Evolutionary conservation across 2,888 invertebrate species (phyloP).

Genomic region (Slavum lentiscoides): DNA sequence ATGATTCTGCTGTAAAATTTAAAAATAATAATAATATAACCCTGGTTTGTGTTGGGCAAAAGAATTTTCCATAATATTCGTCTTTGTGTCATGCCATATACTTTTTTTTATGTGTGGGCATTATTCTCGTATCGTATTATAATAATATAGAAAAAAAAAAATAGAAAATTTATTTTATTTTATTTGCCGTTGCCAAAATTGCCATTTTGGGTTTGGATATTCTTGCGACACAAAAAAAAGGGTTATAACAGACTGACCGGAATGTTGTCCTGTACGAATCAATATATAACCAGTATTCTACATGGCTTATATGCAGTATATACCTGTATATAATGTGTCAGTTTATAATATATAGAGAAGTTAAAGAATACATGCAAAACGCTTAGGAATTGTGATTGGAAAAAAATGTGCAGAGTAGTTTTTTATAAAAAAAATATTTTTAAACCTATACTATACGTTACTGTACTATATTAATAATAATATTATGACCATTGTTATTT

Average conservation of each 20-base stretch:
- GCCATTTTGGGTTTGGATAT: neutral
- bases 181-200: neutral
- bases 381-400: neutral
- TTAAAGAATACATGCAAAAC: neutral
- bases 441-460: too few species aligned
- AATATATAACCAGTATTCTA: slow-evolving; percentile 44
- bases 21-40: neutral
- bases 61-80: too few species aligned
- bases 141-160: too few species aligned
- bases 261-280: slow-evolving; percentile 31
- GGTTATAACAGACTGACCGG: slow-evolving; percentile 8
- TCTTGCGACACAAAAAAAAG: neutral
- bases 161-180: neutral
- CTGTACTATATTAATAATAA: too few species aligned
- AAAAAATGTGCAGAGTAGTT: neutral
- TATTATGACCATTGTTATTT: too few species aligned
- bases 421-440: neutral
- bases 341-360: neutral
- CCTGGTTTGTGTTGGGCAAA: too few species aligned
- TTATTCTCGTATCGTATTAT: too few species aligned
- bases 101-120: too few species aligned
- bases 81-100: too few species aligned
- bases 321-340: neutral
- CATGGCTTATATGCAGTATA: neutral
- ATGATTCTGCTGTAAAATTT: neutral